Percentiles rank a stretch among this genome's conserved stretches.
These are phyloP conservation scores for Porites australiensis DNA, from an alignment of 64 coral and sea anemone genomes.

Conservation along the genomic window DNA sequence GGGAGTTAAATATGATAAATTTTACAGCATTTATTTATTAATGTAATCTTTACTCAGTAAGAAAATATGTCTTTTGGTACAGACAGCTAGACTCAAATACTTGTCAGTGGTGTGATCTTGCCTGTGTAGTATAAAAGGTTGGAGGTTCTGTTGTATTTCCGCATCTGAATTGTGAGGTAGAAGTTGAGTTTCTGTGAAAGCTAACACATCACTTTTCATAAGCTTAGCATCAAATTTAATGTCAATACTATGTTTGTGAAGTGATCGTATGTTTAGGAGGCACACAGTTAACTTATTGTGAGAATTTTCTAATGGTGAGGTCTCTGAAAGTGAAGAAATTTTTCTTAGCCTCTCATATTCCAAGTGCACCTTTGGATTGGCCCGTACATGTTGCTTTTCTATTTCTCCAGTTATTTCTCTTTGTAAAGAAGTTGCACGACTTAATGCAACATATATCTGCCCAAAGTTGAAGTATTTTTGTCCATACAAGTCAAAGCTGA, in stretches of 20 bases:
- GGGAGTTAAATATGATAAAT: no score
- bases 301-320: no score
- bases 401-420: background rate
- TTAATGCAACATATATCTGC: slow-evolving; percentile 56
- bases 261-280: slow-evolving; percentile 64
- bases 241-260: slow-evolving; percentile 67
- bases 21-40: no score
- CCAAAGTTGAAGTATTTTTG: slow-evolving; percentile 56
- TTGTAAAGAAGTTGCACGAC: background rate
- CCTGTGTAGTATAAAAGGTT: background rate
- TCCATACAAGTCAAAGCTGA: background rate
- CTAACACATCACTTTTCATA: slow-evolving; percentile 48
- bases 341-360: no score
- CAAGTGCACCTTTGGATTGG: no score
- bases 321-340: no score
- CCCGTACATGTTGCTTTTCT: background rate
- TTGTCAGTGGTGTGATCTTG: background rate
- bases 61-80: background rate
- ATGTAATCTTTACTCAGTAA: background rate
- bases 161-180: slow-evolving; percentile 12
- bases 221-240: slow-evolving; percentile 54
- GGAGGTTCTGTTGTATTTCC: slow-evolving; percentile 4
- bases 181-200: slow-evolving; percentile 56
- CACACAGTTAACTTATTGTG: background rate
- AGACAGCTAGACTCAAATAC: background rate